Evolutionary conservation across 2,113 vertebrate genomes (phyloP), one percentile per base, ranked within the genome.

Genomic region (Hylia prasina): DNA sequence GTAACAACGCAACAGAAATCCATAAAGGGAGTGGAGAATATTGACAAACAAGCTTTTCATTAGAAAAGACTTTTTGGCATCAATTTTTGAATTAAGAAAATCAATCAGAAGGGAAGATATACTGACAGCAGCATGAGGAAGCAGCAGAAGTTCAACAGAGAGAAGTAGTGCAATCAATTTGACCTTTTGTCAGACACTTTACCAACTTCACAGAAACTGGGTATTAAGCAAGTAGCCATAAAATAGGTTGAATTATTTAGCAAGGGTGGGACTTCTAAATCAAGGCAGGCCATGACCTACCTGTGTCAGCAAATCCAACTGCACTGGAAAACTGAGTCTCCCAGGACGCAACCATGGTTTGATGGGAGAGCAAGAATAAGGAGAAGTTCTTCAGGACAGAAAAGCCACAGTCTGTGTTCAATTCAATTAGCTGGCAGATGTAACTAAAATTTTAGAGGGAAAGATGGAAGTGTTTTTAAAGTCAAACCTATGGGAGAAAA

Each of bases 51-150:
- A 0, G 3, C 51, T 92, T 94, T 96, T 94, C 85, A 97, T 92
- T 90, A 86, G 76, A 92, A 90, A 82, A 92, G 12, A 77, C 45
- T 40, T 90, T 81, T 68, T 57, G 39, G 25, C 30, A 3, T 84
- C 68, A 90, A 93, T 93, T 93, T 90, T 90, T 81, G n/a, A 88
- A 81, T 92, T 86, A 92, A 90, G 72, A 83, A 90, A 89, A 96
- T 88, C 85, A 61, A 86, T 93, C 25, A 40, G 40, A 89, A 86
- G 44, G 66, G 50, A 94, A 56, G 18, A 78, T 68, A 58, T 4
- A 64, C 40, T 12, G 57, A 63, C 27, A 88, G 31, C 22, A 60
- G 35, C 71, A 90, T 20, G 51, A 72, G 35, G 72, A 93, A 89
- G 75, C 50, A 63, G 56, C 42, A 93, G 50, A 79, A 92, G 42